Base-by-base conservation (phyloP, 2,797 vertebrate species). In the Siniperca undulata region DNA sequence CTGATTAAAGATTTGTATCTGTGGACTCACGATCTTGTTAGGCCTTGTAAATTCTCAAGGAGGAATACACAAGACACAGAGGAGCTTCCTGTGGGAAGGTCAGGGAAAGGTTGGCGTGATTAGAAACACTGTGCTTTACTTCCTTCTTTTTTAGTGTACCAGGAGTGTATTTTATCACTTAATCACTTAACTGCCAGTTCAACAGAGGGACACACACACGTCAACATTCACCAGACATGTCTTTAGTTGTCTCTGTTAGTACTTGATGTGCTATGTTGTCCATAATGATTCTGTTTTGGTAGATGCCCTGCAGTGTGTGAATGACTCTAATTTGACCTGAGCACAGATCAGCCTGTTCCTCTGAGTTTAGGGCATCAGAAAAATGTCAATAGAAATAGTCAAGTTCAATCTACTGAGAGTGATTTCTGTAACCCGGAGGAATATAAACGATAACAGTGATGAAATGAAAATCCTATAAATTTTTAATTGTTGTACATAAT, bases 401-500 rank as follows among this genome's bases (percentile, higher is more conserved):
- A 67, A 60, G 56, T 58, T 59, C 61, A 75, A 22, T 81, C 42
- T 46, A 36, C 55, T 55, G 66, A 62, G 40, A 40, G 13, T 11
- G 34, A 77, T 65, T 73, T 55, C 22, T 62, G 30, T 20, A 40
- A 67, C 53, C 22, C 55, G 4, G 7, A 24, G n/a, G n/a, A 72
- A 53, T 62, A 74, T 38, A 77, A 69, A 79, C 11, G 48, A 22
- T 0, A 60, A 70, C 56, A 20, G 65, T 3, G 30, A 55, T 56
- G 46, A 85, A 85, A 85, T 82, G 14, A 82, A 82, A 71, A 76
- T 71, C 55, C 38, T 52, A 55, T 64, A 24, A 34, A 70, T 48
- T 56, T 62, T 65, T 79, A 73, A 83, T 61, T 77, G 53, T 62
- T 72, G 67, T 22, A 71, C 55, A 74, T 73, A 71, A 78, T 74